phyloP scores from a whole-genome alignment of 2,797 vertebrate genomes.

The Ctenosaura bakeri region DNA sequence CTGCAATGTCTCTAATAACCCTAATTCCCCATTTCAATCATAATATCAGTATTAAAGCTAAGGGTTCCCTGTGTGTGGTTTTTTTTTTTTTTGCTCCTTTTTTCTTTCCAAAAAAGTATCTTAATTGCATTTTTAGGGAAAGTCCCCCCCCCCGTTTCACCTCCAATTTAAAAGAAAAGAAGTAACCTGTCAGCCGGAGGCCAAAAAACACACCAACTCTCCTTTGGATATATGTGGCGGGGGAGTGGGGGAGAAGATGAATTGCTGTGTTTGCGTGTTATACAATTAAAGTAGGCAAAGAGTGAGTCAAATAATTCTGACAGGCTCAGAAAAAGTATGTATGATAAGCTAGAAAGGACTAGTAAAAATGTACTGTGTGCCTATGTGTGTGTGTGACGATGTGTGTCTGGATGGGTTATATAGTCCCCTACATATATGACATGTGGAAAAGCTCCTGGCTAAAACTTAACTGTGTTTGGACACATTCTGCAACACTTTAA shows the following conservation, averaged over 20 bases:
- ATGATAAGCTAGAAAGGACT: conserved; percentile 8
- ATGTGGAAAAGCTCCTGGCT: background rate
- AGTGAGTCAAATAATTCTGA: conserved; percentile 54
- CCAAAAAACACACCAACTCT: background rate
- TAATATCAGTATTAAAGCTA: conserved; percentile 64
- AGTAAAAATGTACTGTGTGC: background rate
- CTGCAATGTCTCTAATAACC: conserved; percentile 69
- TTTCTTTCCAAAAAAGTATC: conserved; percentile 39
- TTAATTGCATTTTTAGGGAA: conserved; percentile 59
- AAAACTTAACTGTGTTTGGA: background rate
- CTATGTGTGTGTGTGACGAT: fast-evolving
- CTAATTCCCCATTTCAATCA: conserved; percentile 66
- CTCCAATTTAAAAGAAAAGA: conserved; percentile 64
- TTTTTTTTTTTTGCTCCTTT: too few species aligned
- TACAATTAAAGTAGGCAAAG: conserved; percentile 65
- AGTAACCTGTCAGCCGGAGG: background rate
- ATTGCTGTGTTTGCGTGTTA: conserved; percentile 25
- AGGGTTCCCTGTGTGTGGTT: conserved; percentile 52
- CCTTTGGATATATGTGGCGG: background rate
- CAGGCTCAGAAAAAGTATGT: conserved; percentile 2
- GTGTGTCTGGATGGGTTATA: background rate
- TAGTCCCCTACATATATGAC: background rate
- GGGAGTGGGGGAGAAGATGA: conserved; percentile 50
- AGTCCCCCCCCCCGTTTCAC: conserved; percentile 22
- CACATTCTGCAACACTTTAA: background rate